These are phyloP conservation scores for Corythornis madagascariensis DNA, from an alignment of 2,113 vertebrate species.

Conservation along the genomic window DNA sequence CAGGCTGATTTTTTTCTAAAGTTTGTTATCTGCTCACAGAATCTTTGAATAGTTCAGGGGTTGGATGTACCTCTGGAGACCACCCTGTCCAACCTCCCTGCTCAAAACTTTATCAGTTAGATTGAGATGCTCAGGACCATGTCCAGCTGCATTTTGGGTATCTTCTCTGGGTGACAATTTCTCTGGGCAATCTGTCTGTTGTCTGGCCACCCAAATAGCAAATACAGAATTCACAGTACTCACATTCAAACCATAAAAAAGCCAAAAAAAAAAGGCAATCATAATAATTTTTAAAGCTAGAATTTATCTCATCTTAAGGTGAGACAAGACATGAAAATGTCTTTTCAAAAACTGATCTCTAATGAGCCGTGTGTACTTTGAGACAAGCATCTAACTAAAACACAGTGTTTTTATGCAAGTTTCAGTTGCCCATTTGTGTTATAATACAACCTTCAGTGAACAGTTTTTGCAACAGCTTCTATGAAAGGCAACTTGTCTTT, in stretches of 20 bases:
- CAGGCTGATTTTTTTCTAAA: background rate
- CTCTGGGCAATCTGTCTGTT: background rate
- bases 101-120: rapidly evolving
- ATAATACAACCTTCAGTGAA: no score
- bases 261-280: no score
- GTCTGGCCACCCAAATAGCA: background rate
- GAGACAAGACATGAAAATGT: no score
- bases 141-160: background rate
- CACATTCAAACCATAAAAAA: background rate
- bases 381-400: no score
- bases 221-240: background rate
- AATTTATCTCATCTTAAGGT: no score
- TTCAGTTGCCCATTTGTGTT: no score
- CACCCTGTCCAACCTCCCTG: background rate
- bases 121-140: background rate
- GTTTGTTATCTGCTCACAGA: background rate
- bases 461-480: no score
- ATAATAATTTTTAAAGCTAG: no score
- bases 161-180: background rate
- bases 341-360: no score
- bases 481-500: no score
- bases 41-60: background rate
- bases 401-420: no score
- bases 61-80: background rate
- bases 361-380: no score